Base-by-base conservation (phyloP, 2,797 vertebrate species). In the Pelochelys cantorii region DNA sequence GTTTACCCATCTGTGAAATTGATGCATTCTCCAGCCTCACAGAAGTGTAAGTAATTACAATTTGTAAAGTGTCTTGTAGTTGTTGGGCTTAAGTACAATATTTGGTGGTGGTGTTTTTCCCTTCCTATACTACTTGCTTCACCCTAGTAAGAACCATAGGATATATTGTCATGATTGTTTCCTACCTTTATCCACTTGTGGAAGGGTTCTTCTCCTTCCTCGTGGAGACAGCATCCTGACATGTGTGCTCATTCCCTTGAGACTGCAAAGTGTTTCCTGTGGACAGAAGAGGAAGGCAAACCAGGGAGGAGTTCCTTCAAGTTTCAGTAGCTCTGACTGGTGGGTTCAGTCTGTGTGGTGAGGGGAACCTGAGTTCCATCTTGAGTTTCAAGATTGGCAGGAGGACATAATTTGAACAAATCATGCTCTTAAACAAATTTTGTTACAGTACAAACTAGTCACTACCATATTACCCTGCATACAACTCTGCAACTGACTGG, bases 11-110 rank as follows among this genome's bases (percentile, higher is more conserved):
- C 5, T 71, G 17, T 80, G 15, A 83, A 85, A 68, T 34, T 2
- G 2, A 31, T 8, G 2, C 20, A 18, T 2, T 57, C 53, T 78
- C 48, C 65, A 59, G 7, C 23, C 37, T 81, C 29, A 4, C 12
- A 62, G 42, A 77, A 77, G 1, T 11, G 2, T 29, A 10, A 2
- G 0, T 27, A 22, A 75, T 48, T 7, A 29, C 5, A 52, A 11
- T 5, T 74, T 78, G 2, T 27, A 84, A 55, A 20, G 4, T 79
- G 2, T 79, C 31, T 23, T 52, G 23, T 6, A 42, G 23, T 75
- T 75, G 11, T 27, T 75, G 71, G 37, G 23, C 23, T 25, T 75
- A 75, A 75, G 13, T 75, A 34, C 37, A 74, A 25, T 74, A 18
- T 42, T 74, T 74, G 42, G 11, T 23, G 37, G 34, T 75, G 37